These are phyloP conservation scores for Tanypteryx hageni DNA, from an alignment of 2,888 invertebrate genomes.

Conservation along the genomic window DNA sequence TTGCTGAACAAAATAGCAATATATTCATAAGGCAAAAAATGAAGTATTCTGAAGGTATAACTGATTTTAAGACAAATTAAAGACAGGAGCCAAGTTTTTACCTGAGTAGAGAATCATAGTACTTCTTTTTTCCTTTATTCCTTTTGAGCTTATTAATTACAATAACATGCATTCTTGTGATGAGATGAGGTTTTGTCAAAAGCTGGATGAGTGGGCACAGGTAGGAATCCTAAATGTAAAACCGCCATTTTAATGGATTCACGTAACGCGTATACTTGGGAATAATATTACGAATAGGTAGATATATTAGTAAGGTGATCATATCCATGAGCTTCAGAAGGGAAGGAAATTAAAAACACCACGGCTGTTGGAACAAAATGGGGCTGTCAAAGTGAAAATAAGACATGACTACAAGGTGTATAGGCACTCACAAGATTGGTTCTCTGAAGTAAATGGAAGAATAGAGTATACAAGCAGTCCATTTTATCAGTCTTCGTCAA, in stretches of 20 bases:
- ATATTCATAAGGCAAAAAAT: no score
- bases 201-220: background rate
- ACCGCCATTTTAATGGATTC: background rate
- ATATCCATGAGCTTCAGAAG: no score
- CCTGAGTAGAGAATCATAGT: background rate
- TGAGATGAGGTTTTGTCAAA: background rate
- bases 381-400: no score
- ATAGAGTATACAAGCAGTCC: slow-evolving; percentile 25
- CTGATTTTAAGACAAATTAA: background rate
- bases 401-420: no score
- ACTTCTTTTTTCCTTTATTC: background rate
- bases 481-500: slow-evolving; percentile 7
- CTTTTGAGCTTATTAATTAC: background rate
- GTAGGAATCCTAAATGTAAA: background rate
- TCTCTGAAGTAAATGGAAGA: slow-evolving; percentile 31
- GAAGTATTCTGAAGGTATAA: no score
- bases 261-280: background rate
- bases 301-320: no score
- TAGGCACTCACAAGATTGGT: slow-evolving; percentile 22
- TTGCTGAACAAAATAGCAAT: no score
- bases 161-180: background rate
- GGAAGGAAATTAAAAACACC: no score
- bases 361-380: no score
- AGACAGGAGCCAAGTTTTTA: background rate
- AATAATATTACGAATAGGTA: no score